phyloP scores from a whole-genome alignment of 2,797 vertebrate genomes.

The Phylloscopus collybita region DNA sequence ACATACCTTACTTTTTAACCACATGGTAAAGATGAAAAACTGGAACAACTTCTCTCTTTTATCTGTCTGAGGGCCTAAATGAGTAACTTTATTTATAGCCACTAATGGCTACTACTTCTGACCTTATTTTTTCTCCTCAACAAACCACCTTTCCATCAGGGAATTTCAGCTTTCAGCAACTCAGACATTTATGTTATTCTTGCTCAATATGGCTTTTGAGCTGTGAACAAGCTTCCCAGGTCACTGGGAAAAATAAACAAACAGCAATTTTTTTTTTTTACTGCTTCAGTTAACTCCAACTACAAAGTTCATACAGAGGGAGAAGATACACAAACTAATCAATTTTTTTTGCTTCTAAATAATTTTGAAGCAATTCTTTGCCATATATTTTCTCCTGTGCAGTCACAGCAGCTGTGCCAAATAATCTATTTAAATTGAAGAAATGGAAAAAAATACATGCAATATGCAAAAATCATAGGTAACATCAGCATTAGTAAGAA shows the following conservation, averaged over 20 bases:
- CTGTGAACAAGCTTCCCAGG: constrained; percentile 20
- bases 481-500: neutral
- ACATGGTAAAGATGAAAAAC: constrained; percentile 55
- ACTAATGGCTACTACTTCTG: constrained; percentile 55
- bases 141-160: constrained; percentile 20
- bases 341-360: neutral
- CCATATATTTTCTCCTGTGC: neutral
- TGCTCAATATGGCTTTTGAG: constrained; percentile 37
- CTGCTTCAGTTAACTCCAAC: neutral
- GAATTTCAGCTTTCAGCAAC: constrained; percentile 51
- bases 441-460: neutral
- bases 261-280: neutral
- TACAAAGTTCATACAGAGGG: neutral
- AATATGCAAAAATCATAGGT: neutral
- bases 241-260: constrained; percentile 19
- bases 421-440: neutral
- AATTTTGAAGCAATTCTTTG: neutral
- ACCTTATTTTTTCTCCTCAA: constrained; percentile 13
- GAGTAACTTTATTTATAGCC: constrained; percentile 69
- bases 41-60: constrained; percentile 26
- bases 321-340: neutral
- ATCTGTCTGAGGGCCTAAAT: constrained; percentile 11
- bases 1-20: constrained; percentile 57
- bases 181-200: constrained; percentile 37
- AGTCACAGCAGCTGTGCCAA: neutral